These are phyloP conservation scores for Drosophila incognita DNA, from an alignment of 2,888 invertebrate genomes.

Conservation along the genomic window DNA sequence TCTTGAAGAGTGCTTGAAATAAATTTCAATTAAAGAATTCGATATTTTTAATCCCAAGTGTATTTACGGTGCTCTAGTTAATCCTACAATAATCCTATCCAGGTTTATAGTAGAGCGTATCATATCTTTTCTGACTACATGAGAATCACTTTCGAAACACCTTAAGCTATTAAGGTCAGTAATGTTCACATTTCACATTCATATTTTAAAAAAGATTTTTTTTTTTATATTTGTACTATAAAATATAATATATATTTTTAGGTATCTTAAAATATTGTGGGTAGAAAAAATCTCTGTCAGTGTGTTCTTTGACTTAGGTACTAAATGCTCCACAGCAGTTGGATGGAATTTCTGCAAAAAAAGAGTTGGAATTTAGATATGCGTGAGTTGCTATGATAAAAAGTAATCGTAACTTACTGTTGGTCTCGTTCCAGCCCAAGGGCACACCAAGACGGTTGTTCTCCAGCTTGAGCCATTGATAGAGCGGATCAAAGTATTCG, in stretches of 20 bases:
- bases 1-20: not conserved
- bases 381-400: not conserved
- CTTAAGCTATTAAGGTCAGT: not conserved
- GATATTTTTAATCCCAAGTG: not conserved
- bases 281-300: not conserved
- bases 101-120: not conserved
- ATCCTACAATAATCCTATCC: not conserved
- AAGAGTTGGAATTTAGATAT: not conserved
- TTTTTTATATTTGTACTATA: not conserved
- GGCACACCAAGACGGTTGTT: conserved; percentile 88
- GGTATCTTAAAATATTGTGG: not conserved
- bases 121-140: not conserved
- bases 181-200: not conserved
- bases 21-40: not conserved
- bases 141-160: not conserved
- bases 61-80: not conserved
- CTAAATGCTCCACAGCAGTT: conserved; percentile 67
- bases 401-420: conserved; percentile 72
- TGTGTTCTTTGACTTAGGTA: conserved; percentile 40
- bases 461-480: conserved; percentile 90
- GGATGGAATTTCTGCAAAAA: conserved; percentile 70
- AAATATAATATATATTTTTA: not conserved
- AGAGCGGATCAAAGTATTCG: conserved; percentile 92
- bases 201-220: too few relatives aligned
- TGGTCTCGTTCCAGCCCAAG: conserved; percentile 87